Evolutionary conservation across 2,888 invertebrate genomes (phyloP).

Genomic region (Acleris holmiana): DNA sequence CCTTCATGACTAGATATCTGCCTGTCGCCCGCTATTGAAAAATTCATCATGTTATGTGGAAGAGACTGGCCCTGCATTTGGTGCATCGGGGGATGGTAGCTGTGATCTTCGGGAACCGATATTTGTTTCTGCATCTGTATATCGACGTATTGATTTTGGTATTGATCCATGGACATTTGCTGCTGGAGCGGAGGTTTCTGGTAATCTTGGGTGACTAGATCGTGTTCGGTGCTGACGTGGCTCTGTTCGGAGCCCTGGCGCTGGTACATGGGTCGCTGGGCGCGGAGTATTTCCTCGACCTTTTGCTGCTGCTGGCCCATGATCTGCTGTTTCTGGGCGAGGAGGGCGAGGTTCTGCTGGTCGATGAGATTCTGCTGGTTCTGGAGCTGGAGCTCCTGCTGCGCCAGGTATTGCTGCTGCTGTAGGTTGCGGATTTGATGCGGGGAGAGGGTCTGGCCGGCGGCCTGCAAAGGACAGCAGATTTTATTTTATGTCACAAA

Average conservation of each 20-base stretch:
- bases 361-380: slow-evolving; percentile 84
- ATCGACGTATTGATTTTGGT: slow-evolving; percentile 60
- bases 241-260: slow-evolving; percentile 78
- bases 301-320: slow-evolving; percentile 83
- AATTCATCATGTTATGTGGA: slow-evolving; percentile 73
- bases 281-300: slow-evolving; percentile 69
- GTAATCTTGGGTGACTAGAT: slow-evolving; percentile 54
- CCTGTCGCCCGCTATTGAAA: slow-evolving; percentile 69
- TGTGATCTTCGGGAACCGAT: slow-evolving; percentile 65
- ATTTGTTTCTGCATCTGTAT: slow-evolving; percentile 63
- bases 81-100: slow-evolving; percentile 62
- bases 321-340: slow-evolving; percentile 79
- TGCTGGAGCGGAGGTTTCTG: slow-evolving; percentile 64
- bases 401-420: slow-evolving; percentile 80
- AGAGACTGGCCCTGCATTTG: slow-evolving; percentile 76
- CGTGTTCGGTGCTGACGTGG: slow-evolving; percentile 68
- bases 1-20: slow-evolving; percentile 82
- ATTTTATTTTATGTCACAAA: too few relatives aligned
- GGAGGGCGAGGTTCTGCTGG: slow-evolving; percentile 80
- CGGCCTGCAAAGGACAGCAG: slow-evolving; percentile 54
- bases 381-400: slow-evolving; percentile 79
- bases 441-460: slow-evolving; percentile 78
- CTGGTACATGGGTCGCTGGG: slow-evolving; percentile 72
- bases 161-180: slow-evolving; percentile 75
- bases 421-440: slow-evolving; percentile 73